phyloP scores from a whole-genome alignment of 1,140 invertebrate species.

The Rhopalosiphum padi region DNA sequence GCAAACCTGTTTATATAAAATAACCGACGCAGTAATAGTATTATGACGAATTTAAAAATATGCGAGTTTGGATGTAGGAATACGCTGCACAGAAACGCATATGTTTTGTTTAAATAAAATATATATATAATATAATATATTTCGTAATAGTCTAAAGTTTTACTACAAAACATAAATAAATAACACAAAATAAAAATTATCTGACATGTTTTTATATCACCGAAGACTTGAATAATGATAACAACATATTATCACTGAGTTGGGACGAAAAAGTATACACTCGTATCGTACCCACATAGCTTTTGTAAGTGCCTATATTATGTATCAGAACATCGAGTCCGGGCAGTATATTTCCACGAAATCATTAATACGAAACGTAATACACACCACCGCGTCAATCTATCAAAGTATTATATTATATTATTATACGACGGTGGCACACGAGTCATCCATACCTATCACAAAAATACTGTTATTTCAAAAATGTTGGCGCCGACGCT shows the following conservation, averaged over 20 bases:
- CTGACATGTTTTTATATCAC: neutral
- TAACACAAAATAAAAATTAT: slow-evolving; percentile 21
- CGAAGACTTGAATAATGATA: slow-evolving; percentile 5
- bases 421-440: no score
- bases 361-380: neutral
- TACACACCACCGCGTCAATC: neutral
- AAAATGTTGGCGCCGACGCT: neutral
- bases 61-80: no score
- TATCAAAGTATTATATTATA: neutral
- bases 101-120: no score
- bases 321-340: neutral
- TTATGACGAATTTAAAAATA: neutral
- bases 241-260: neutral
- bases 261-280: neutral
- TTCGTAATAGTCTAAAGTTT: neutral
- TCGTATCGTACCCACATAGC: no score
- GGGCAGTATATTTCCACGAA: neutral
- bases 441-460: neutral
- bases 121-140: neutral
- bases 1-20: no score
- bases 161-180: slow-evolving; percentile 26
- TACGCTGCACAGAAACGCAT: no score
- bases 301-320: no score
- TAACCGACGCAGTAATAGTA: no score
- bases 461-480: neutral